Percentiles rank a stretch among this genome's conserved stretches.
phyloP scores from a whole-genome alignment of 2,797 vertebrate species.

The Tolypeutes matacus region DNA sequence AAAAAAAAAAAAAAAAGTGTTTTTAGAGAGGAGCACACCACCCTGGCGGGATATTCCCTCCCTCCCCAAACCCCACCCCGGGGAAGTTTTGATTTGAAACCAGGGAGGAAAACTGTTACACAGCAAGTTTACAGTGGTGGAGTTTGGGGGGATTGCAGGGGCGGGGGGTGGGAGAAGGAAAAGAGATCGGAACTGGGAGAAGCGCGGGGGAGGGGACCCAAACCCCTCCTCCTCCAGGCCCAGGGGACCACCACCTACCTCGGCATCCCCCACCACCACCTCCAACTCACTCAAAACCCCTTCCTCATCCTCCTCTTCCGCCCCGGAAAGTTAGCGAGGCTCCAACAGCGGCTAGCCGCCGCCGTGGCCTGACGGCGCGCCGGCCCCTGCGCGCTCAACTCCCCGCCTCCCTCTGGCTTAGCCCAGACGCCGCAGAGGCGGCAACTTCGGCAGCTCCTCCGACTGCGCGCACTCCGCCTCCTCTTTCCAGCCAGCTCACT shows the following conservation, averaged over 20 bases:
- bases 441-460: not conserved
- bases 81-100: slow-evolving; percentile 80
- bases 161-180: not conserved
- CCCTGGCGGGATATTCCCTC: slow-evolving; percentile 69
- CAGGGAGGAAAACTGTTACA: not conserved
- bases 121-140: not conserved
- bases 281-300: not conserved
- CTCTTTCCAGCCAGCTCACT: slow-evolving; percentile 39
- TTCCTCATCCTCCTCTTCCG: slow-evolving; percentile 58
- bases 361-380: not conserved
- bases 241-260: slow-evolving; percentile 70
- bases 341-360: not conserved
- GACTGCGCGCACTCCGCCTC: slow-evolving; percentile 62
- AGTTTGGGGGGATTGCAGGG: not conserved
- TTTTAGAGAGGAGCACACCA: slow-evolving; percentile 57
- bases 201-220: too few species aligned
- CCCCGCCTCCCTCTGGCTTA: slow-evolving; percentile 6
- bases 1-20: not conserved
- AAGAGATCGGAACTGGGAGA: not conserved
- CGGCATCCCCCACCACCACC: slow-evolving; percentile 9
- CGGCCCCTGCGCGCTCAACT: slow-evolving; percentile 54
- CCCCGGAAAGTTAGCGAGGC: slow-evolving; percentile 61
- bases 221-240: not conserved
- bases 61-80: slow-evolving; percentile 77
- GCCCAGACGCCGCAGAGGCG: slow-evolving; percentile 42